These are phyloP conservation scores for Solea senegalensis DNA, from an alignment of 2,113 vertebrate species.

Conservation along the genomic window DNA sequence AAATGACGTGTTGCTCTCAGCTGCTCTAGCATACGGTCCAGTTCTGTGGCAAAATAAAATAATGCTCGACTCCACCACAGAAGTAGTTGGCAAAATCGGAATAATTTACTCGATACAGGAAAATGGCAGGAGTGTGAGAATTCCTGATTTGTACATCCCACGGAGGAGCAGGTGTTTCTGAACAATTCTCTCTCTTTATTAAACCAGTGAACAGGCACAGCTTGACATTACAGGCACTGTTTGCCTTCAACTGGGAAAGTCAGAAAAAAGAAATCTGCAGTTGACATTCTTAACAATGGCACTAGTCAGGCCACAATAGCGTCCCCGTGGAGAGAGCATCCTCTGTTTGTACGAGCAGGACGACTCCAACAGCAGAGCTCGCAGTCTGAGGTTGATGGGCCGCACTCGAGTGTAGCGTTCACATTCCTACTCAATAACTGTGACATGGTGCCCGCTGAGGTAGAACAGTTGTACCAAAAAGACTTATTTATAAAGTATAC, in stretches of 20 bases:
- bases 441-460: constrained; percentile 81
- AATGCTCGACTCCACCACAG: constrained; percentile 79
- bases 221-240: constrained; percentile 82
- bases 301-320: constrained; percentile 70
- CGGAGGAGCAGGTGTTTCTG: constrained; percentile 72
- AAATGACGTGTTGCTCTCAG: constrained; percentile 71
- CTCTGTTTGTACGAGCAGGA: constrained; percentile 52
- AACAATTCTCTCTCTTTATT: constrained; percentile 60
- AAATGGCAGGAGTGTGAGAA: constrained; percentile 79
- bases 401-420: constrained; percentile 57
- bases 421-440: constrained; percentile 71
- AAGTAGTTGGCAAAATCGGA: constrained; percentile 76
- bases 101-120: constrained; percentile 79
- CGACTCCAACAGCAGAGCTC: constrained; percentile 41
- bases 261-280: constrained; percentile 66
- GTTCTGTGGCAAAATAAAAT: constrained; percentile 75
- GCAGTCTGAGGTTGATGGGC: constrained; percentile 57
- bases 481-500: constrained; percentile 75
- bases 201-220: constrained; percentile 82
- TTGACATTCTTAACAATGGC: constrained; percentile 84
- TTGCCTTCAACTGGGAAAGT: constrained; percentile 79
- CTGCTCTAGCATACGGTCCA: constrained; percentile 73
- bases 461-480: constrained; percentile 85
- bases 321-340: constrained; percentile 58
- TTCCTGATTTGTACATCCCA: constrained; percentile 78